Base-by-base conservation (phyloP, 1,140 invertebrate genomes). In the Lethocerus indicus region DNA sequence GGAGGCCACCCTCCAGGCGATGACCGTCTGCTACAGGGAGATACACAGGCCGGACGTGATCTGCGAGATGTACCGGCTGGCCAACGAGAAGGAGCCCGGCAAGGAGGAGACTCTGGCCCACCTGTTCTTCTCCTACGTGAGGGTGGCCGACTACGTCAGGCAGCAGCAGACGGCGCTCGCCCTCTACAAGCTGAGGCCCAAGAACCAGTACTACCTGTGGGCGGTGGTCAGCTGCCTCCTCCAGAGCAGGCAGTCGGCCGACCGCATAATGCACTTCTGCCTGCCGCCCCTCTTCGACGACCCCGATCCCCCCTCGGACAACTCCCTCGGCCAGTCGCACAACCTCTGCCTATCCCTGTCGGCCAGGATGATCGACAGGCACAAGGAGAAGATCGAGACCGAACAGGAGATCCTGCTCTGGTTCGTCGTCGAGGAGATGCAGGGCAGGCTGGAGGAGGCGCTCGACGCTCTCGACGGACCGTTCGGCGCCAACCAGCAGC, bases 151-250 rank as follows among this genome's bases (percentile, higher is more conserved):
- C 66, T 92, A 87, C 59, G 87, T 88, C 61, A 81, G 87, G 24
- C 93, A 97, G 61, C 87, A 96, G 59, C 74, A 82, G 51, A 80
- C 82, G 7, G 93, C 93, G 1, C 75, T 95, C 70, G 72, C 75
- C 20, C 70, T 98, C 3, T 95, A 92, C 61, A 94, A 91, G 68
- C 67, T 87, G 25, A 82, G 81, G 62, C 81, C 86, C 24, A 96
- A 95, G 65, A 94, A 90, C 64, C 91, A 90, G 0, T 98, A 97
- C 65, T 95, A 93, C 63, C 95, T 94, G 65, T 98, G 93, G 94
- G 84, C 85, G 49, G 81, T 96, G 14, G 95, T 95, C 83, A 94
- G 89, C 63, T 78, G 92, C 61, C 81, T 95, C 16, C 81, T 96
- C 72, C 90, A 94, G 72, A 86, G 86, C 58, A 18, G 24, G 24